Percentiles rank a stretch among this genome's conserved stretches.
Conservation (phyloP, 2,888 invertebrate species). For the Heterodera filipjevi region DNA sequence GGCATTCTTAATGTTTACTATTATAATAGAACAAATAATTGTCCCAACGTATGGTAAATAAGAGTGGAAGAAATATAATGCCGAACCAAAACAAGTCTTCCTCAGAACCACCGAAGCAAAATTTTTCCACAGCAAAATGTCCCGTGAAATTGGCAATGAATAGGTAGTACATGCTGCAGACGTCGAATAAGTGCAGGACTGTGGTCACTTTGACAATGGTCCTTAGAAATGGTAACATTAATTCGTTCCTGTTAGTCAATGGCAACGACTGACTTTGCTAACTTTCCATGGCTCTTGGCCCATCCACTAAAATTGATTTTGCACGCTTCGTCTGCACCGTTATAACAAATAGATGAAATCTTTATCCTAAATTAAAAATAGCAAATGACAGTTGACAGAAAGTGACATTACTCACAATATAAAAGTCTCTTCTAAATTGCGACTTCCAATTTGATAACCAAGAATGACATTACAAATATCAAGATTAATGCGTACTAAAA, state of each 20-base stretch:
- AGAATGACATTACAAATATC: conserved; percentile 53
- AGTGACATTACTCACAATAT: conserved; percentile 43
- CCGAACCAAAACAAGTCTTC: not conserved
- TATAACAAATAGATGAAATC: conserved; percentile 65
- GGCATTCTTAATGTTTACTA: not conserved
- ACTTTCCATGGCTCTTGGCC: conserved; percentile 45
- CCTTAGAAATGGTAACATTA: conserved; percentile 25
- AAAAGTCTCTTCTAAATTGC: conserved; percentile 55
- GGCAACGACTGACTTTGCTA: conserved; percentile 37
- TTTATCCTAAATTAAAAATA: not conserved
- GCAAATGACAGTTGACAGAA: not conserved
- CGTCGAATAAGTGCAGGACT: conserved; percentile 56
- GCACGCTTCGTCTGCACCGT: conserved; percentile 65
- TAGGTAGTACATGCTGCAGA: conserved; percentile 60
- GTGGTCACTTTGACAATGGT: conserved; percentile 52
- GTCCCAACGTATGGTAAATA: conserved; percentile 17
- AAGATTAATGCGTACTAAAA: conserved; percentile 53
- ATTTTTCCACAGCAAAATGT: too few relatives aligned
- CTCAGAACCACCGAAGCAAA: too few relatives aligned
- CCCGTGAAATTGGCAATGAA: conserved; percentile 50
- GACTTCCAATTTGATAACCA: too few relatives aligned
- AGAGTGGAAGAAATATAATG: conserved; percentile 30
- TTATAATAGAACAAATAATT: not conserved
- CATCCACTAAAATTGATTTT: conserved; percentile 49
- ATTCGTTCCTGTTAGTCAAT: too few relatives aligned